Evolutionary conservation across 2,888 invertebrate species (phyloP), one percentile per base, ranked within the genome.

Genomic region (Drosophila nr. medialis): DNA sequence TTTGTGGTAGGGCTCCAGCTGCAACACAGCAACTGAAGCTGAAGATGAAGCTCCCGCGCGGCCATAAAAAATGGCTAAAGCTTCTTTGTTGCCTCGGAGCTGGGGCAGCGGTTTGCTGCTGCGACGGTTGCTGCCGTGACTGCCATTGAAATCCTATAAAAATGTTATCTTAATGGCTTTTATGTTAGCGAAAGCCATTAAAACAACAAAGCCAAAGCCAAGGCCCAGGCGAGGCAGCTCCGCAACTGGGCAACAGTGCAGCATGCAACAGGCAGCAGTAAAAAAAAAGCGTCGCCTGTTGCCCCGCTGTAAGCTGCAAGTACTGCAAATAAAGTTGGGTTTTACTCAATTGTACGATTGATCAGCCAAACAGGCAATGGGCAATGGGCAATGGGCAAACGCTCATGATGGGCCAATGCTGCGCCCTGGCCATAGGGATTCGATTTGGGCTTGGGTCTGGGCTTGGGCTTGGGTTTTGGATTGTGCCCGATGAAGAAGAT

Each of bases 141-240:
- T 80, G 80, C 80, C 79, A 81, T 71, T 77, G 79, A 89, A 90
- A 88, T 86, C 89, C 90, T 86, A 86, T 83, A 85, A 86, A 88
- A 89, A 86, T 91, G 89, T 90, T 91, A 90, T 90, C 91, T 90
- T 91, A 90, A 90, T 90, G 91, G 90, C 90, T 91, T 90, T 90
- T 90, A 91, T 90, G 91, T 90, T 91, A 81, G 91, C 91, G 89
- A 91, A 89, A 90, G 84, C 89, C 90, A 90, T 86, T 86, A 86
- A 80, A 82, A 80, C 80, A 82, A 81, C 82, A 80, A 80, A 83
- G 89, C 89, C 77, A 67, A 80, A 81, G 86, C 84, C 77, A 65
- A 60, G 56, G 80, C 67, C 77, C 55, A 64, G 55, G 66, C 75
- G 49, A 66, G 72, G 53, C 67, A 60, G 54, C 60, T 49, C 36